phyloP scores from a whole-genome alignment of 2,113 vertebrate genomes.

The Capricornis sumatraensis region DNA sequence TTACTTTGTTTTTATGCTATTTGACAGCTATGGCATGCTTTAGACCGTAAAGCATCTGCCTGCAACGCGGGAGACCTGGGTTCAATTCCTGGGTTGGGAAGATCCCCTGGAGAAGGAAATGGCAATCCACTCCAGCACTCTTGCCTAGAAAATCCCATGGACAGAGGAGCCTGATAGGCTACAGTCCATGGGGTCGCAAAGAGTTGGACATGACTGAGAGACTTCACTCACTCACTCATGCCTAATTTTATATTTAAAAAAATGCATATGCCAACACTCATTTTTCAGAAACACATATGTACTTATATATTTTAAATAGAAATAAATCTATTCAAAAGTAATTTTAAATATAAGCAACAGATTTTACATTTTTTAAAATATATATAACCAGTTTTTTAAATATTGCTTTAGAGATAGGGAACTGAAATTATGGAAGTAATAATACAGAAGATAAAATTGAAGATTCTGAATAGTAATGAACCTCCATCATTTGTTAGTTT shows the following conservation, averaged over 20 bases:
- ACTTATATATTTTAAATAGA: background rate
- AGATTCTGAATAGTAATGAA: background rate
- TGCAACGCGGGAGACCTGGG: too few species aligned
- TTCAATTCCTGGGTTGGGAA: too few species aligned
- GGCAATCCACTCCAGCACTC: too few species aligned
- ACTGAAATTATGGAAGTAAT: background rate
- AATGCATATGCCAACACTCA: background rate
- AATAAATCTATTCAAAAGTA: background rate
- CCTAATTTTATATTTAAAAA: background rate
- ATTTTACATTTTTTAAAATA: background rate
- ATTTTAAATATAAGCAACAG: background rate
- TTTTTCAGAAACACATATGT: background rate
- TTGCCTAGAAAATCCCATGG: too few species aligned
- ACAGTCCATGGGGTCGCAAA: too few species aligned
- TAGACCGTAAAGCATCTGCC: too few species aligned
- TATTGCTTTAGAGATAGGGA: background rate
- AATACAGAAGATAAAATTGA: background rate
- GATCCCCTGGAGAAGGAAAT: too few species aligned
- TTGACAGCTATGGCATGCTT: background rate
- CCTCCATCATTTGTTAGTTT: background rate
- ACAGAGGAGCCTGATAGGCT: too few species aligned
- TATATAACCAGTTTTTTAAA: background rate
- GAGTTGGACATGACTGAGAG: accelerated
- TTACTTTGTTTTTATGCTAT: background rate
- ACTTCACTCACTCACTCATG: background rate